Conservation (phyloP, 64 coral and sea anemone species). For the Exaiptasia diaphana region DNA sequence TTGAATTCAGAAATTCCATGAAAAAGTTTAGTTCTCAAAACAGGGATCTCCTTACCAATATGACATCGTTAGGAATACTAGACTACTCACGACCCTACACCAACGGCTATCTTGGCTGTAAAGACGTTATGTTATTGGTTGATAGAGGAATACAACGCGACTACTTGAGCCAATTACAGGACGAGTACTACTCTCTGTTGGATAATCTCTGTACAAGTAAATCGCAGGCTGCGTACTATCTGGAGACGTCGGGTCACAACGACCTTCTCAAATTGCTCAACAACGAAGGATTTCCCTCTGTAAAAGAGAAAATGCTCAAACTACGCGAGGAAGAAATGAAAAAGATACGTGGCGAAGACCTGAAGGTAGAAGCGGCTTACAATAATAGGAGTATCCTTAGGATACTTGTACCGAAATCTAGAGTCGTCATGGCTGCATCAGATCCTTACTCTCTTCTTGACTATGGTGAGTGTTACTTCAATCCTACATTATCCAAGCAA, state of each 20-base stretch:
- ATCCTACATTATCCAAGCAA: conserved; percentile 36
- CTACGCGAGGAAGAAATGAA: neutral
- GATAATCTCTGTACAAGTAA: conserved; percentile 12
- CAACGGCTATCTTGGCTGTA: conserved; percentile 54
- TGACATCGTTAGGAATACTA: conserved; percentile 34
- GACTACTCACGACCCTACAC: conserved; percentile 71
- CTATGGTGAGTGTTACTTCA: conserved; percentile 71
- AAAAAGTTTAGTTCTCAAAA: conserved; percentile 49
- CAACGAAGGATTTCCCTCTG: neutral
- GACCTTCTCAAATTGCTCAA: neutral
- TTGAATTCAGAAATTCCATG: conserved; percentile 67
- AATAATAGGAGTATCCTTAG: neutral
- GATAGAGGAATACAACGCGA: conserved; percentile 59
- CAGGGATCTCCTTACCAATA: neutral
- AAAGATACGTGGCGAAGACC: neutral
- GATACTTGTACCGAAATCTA: conserved; percentile 65
- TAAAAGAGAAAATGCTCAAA: neutral
- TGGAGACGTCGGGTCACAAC: conserved; percentile 5
- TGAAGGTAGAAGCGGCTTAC: neutral
- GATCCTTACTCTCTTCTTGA: conserved; percentile 51
- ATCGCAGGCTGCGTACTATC: conserved; percentile 12
- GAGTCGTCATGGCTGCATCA: conserved; percentile 65
- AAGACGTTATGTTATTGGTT: conserved; percentile 54
- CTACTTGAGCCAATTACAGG: conserved; percentile 60
- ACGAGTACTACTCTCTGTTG: conserved; percentile 48